These are phyloP conservation scores for Aplocera efformata DNA, from an alignment of 2,888 invertebrate genomes.

Conservation along the genomic window DNA sequence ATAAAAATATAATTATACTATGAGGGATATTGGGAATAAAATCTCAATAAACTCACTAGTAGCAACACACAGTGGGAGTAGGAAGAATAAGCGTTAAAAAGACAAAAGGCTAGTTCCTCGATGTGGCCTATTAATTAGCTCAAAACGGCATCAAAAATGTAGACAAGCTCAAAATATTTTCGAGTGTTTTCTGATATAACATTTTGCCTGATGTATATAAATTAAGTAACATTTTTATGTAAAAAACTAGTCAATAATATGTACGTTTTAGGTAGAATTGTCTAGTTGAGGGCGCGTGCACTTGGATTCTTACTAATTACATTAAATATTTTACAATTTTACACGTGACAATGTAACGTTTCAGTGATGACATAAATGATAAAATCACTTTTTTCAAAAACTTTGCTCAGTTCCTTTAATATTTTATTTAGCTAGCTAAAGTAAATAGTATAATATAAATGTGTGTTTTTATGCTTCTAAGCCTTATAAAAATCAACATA, in stretches of 20 bases:
- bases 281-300: slow-evolving; percentile 1
- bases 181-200: slow-evolving; percentile 2
- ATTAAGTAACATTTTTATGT: slow-evolving; percentile 15
- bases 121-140: slow-evolving; percentile 27
- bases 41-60: too few species aligned
- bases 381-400: too few species aligned
- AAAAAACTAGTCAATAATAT: slow-evolving; percentile 21
- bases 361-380: too few species aligned
- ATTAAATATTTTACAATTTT: background rate
- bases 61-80: too few species aligned
- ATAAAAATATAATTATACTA: too few species aligned
- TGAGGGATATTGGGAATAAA: too few species aligned
- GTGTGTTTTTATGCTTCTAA: too few species aligned
- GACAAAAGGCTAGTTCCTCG: slow-evolving; percentile 10
- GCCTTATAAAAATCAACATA: too few species aligned
- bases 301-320: background rate
- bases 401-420: too few species aligned
- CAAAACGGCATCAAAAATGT: slow-evolving; percentile 23
- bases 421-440: too few species aligned
- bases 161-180: slow-evolving; percentile 21
- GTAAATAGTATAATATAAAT: too few species aligned
- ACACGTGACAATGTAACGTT: too few species aligned
- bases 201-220: slow-evolving; percentile 19
- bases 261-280: slow-evolving; percentile 5
- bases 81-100: slow-evolving; percentile 7